Conservation (phyloP, 2,797 vertebrate genomes). For the Tokudaia tokunoshimensis region DNA sequence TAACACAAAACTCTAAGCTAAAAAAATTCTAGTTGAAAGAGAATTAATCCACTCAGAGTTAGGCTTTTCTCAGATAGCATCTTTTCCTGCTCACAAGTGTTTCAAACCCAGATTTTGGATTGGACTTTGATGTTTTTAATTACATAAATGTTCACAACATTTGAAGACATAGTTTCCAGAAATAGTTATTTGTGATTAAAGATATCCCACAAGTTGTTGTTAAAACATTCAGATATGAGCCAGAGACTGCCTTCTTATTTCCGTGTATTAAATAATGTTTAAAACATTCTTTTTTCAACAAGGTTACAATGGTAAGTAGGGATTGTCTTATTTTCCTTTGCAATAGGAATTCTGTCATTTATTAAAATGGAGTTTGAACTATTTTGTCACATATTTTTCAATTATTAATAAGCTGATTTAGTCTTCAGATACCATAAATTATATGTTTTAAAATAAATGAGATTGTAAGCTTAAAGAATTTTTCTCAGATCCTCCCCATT, state of each 20-base stretch:
- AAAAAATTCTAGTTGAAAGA: slow-evolving; percentile 20
- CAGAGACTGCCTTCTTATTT: background rate
- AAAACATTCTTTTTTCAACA: background rate
- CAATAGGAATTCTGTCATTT: slow-evolving; percentile 52
- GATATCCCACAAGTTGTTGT: background rate
- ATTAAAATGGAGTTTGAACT: background rate
- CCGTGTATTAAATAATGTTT: background rate
- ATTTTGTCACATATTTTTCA: slow-evolving; percentile 45
- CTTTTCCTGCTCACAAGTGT: background rate
- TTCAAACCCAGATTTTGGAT: slow-evolving; percentile 47
- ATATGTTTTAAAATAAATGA: slow-evolving; percentile 35
- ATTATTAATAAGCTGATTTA: background rate
- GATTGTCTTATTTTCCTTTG: slow-evolving; percentile 36
- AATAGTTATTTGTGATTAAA: slow-evolving; percentile 55
- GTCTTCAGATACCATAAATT: background rate
- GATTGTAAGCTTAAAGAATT: background rate
- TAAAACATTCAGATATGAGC: background rate
- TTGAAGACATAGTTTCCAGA: slow-evolving; percentile 21
- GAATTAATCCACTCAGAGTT: background rate
- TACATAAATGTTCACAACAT: slow-evolving; percentile 44
- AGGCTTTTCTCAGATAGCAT: slow-evolving; percentile 19
- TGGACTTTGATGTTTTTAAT: slow-evolving; percentile 46
- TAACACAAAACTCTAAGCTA: slow-evolving; percentile 29
- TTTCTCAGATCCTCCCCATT: background rate
- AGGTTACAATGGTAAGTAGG: background rate